Percentiles rank a stretch among this genome's conserved stretches.
Evolutionary conservation across 2,888 invertebrate species (phyloP).

Genomic region (Eueremaeus valkanovi): DNA sequence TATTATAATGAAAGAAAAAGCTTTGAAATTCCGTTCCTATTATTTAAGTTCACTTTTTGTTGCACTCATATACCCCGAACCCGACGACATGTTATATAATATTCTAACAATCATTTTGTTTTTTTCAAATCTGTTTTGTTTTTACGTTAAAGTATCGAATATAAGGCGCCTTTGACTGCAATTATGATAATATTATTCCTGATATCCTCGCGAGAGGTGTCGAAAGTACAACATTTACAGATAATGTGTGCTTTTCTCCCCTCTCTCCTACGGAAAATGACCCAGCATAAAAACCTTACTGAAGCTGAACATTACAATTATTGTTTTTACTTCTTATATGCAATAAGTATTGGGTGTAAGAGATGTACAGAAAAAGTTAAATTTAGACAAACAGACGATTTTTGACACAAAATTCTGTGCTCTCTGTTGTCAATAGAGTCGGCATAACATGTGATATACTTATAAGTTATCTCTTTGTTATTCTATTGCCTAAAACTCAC

Average conservation of each 20-base stretch:
- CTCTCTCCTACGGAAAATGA: too few species aligned
- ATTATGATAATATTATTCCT: background rate
- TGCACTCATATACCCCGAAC: too few species aligned
- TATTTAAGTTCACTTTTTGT: background rate
- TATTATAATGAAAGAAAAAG: background rate
- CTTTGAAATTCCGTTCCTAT: background rate
- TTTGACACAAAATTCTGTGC: background rate
- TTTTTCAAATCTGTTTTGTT: background rate
- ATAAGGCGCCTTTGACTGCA: background rate
- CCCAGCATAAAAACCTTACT: too few species aligned
- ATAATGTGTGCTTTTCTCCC: background rate
- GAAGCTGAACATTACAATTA: too few species aligned
- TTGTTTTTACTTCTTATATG: too few species aligned
- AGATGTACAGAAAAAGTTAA: too few species aligned
- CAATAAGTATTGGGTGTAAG: too few species aligned
- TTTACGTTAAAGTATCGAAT: background rate
- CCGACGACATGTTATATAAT: too few species aligned
- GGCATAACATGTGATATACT: background rate
- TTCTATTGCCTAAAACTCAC: background rate
- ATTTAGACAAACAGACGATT: background rate
- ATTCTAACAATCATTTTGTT: too few species aligned
- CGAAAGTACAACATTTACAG: background rate
- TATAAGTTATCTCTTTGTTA: slow-evolving; percentile 17
- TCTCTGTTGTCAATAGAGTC: background rate
- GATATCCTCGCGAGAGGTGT: background rate